Evolutionary conservation across 2,113 vertebrate genomes (phyloP).

Genomic region (Heterotis niloticus): DNA sequence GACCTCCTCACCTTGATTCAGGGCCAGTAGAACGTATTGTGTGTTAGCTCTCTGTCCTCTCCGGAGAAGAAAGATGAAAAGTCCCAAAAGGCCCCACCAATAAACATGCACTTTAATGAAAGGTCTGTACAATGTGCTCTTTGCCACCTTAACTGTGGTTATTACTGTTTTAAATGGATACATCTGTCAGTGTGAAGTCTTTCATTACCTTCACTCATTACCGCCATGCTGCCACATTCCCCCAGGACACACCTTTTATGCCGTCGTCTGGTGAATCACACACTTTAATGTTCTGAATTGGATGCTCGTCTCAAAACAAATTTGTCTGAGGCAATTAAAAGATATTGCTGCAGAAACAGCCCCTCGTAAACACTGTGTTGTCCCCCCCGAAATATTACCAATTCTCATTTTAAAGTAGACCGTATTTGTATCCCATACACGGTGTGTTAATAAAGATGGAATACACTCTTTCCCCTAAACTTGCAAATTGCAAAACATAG

Average conservation of each 20-base stretch:
- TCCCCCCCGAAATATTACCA: conserved; percentile 30
- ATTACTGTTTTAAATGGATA: conserved; percentile 75
- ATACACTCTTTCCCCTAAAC: background rate
- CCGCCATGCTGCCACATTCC: conserved; percentile 58
- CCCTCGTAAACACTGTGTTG: conserved; percentile 39
- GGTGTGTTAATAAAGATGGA: conserved; percentile 2
- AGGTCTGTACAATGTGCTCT: conserved; percentile 69
- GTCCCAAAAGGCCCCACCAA: conserved; percentile 58
- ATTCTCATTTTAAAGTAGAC: conserved; percentile 32
- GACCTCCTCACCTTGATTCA: conserved; percentile 62
- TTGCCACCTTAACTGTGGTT: conserved; percentile 71
- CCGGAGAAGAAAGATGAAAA: conserved; percentile 52
- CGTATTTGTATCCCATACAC: conserved; percentile 6
- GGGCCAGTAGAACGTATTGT: conserved; percentile 52
- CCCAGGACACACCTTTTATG: conserved; percentile 68
- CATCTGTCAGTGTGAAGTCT: conserved; percentile 74
- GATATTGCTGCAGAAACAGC: conserved; percentile 59
- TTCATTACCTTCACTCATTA: conserved; percentile 77
- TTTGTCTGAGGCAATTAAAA: conserved; percentile 74
- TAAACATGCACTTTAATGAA: conserved; percentile 62
- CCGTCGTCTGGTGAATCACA: conserved; percentile 63
- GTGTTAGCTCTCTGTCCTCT: conserved; percentile 48
- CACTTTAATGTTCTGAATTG: conserved; percentile 66
- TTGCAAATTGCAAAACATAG: background rate
- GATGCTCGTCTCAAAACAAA: conserved; percentile 67